Conservation (phyloP, 2,113 vertebrate species). For the Agapornis roseicollis region DNA sequence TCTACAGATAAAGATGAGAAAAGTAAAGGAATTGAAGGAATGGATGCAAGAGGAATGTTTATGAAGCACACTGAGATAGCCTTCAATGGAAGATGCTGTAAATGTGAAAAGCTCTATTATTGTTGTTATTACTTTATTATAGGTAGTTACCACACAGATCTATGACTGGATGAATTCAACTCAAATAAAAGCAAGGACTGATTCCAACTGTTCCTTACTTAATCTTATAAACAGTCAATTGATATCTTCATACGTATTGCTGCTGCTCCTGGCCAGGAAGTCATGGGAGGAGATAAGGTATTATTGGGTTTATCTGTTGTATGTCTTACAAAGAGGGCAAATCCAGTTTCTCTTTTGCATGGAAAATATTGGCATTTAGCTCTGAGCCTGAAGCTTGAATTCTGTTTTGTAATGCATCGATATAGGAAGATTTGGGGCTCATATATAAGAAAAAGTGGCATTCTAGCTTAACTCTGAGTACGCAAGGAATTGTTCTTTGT, state of each 20-base stretch:
- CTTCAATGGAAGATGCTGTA: slow-evolving; percentile 1
- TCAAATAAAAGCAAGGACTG: slow-evolving; percentile 52
- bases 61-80: not conserved
- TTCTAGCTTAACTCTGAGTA: not conserved
- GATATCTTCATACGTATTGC: slow-evolving; percentile 59
- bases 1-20: not conserved
- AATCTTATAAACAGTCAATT: slow-evolving; percentile 59
- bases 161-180: slow-evolving; percentile 55
- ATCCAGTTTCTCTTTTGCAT: not conserved
- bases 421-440: not conserved
- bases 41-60: slow-evolving; percentile 5
- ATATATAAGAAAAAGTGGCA: not conserved
- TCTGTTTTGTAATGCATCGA: not conserved
- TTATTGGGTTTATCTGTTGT: slow-evolving; percentile 43
- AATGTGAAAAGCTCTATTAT: slow-evolving; percentile 21
- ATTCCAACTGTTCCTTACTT: slow-evolving; percentile 53
- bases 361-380: not conserved
- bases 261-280: slow-evolving; percentile 51
- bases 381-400: not conserved
- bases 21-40: slow-evolving; percentile 15
- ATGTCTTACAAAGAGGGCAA: slow-evolving; percentile 1
- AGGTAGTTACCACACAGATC: slow-evolving; percentile 40
- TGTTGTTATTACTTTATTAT: slow-evolving; percentile 45
- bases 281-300: slow-evolving; percentile 50
- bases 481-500: not conserved